Percentiles rank a stretch among this genome's conserved stretches.
These are phyloP conservation scores for Pantelozetes paolii DNA, from an alignment of 2,888 invertebrate genomes.

Conservation along the genomic window DNA sequence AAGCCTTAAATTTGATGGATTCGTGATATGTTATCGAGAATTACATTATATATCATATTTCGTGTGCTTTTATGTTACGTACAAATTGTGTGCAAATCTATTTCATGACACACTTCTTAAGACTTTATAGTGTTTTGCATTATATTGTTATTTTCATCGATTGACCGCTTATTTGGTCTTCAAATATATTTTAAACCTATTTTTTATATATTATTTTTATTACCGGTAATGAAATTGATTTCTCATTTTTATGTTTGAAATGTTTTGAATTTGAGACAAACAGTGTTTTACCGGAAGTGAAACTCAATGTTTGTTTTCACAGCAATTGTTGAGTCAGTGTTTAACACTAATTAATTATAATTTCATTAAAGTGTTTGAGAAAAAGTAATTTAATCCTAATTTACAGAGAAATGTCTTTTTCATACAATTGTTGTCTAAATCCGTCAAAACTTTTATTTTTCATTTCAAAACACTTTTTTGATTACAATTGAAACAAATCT, in stretches of 20 bases:
- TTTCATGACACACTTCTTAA: slow-evolving; percentile 28
- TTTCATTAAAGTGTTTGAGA: not conserved
- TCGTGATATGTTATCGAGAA: slow-evolving; percentile 11
- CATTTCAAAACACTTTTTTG: not conserved
- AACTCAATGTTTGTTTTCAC: not conserved
- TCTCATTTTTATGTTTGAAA: too few species aligned
- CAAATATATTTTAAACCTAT: too few species aligned
- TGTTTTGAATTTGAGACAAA: too few species aligned
- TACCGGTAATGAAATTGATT: too few species aligned
- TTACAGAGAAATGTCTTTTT: not conserved
- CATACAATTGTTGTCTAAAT: not conserved
- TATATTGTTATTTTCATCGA: too few species aligned
- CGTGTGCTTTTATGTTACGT: not conserved
- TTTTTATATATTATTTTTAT: too few species aligned
- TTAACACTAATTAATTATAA: not conserved
- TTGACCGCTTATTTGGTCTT: too few species aligned
- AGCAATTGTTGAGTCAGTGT: not conserved
- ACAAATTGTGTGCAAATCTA: not conserved
- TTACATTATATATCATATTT: not conserved
- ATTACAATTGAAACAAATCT: not conserved
- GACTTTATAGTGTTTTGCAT: not conserved
- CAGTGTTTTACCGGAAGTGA: not conserved
- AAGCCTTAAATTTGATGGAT: slow-evolving; percentile 19
- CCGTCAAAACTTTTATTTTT: slow-evolving; percentile 1
- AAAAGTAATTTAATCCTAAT: not conserved